Base-by-base conservation (phyloP, 2,113 vertebrate species). In the Pteropus alecto region DNA sequence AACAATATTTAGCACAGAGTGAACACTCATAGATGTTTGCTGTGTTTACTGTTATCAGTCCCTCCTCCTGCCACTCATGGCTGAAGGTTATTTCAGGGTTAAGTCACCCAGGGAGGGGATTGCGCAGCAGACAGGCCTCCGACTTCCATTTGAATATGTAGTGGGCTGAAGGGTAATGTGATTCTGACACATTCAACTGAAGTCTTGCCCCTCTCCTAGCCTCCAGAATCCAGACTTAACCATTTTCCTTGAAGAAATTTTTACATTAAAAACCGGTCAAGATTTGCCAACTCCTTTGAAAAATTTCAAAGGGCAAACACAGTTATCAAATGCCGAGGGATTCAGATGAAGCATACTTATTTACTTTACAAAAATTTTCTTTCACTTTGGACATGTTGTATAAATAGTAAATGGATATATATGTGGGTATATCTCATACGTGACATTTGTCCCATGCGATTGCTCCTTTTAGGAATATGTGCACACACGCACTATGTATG, bases 391-490 rank as follows among this genome's bases (percentile, higher is more conserved):
- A 41, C 33, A 73, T 41, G 30, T 46, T n/a, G 16, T 48, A 7
- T 71, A 65, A 81, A 41, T 61, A n/a, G 54, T 78, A 81, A 90
- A 24, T 96, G 51, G 41, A 38, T 82, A 30, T 35, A 4, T 68
- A 5, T 73, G 13, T 51, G 26, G 8, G 18, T 86, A 13, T 74
- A 41, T 84, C 26, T 43, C 54, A 5, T 35, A 87, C 60, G 35
- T 54, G 46, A 16, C 60, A 73, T 61, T 89, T 51, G 2, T 15
- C 61, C 38, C 30, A 79, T 60, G 28, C 74, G 28, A 81, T 93
- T 95, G 94, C 18, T 87, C n/a, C 79, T 91, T 87, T 92, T 79
- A 84, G 74, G 33, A 74, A 61, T 71, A 41, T 14, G 28, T 68
- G 5, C 46, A 46, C 22, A 51, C 5, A 30, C 2, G 13, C 4